These are phyloP conservation scores for Lasioglossum figueresi DNA, from an alignment of 2,888 invertebrate genomes.

Conservation along the genomic window DNA sequence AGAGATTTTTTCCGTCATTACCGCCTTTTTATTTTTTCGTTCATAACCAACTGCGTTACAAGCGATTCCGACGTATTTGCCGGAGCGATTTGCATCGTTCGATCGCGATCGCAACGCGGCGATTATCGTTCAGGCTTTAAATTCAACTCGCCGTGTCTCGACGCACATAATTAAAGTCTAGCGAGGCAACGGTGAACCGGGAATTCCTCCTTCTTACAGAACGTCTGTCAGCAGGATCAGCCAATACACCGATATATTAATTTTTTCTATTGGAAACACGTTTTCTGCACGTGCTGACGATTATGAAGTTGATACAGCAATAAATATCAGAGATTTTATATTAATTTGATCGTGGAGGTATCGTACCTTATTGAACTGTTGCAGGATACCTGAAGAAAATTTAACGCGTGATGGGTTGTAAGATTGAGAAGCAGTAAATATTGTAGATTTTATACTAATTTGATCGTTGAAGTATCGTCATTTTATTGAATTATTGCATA, in stretches of 20 bases:
- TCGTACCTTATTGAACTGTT: not conserved
- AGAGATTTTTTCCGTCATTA: not conserved
- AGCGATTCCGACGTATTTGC: slow-evolving; percentile 48
- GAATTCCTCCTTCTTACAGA: not conserved
- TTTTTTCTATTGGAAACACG: not conserved
- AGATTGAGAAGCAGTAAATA: too few relatives aligned
- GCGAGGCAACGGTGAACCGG: not conserved
- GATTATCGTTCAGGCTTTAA: not conserved
- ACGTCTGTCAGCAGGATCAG: not conserved
- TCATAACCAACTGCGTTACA: slow-evolving; percentile 39
- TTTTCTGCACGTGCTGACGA: not conserved
- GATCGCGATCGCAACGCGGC: slow-evolving; percentile 39
- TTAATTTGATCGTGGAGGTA: not conserved
- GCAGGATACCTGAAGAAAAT: too few relatives aligned
- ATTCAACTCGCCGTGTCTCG: not conserved
- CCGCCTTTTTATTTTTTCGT: not conserved
- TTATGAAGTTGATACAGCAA: not conserved
- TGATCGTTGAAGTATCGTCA: too few relatives aligned
- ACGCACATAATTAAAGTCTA: slow-evolving; percentile 40
- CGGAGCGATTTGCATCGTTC: slow-evolving; percentile 48
- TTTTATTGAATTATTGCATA: too few relatives aligned
- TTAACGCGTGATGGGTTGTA: too few relatives aligned
- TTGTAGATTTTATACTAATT: too few relatives aligned
- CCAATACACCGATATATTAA: not conserved
- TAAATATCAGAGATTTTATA: not conserved